Conservation (phyloP, 2,113 vertebrate genomes). For the Osmerus eperlanus region DNA sequence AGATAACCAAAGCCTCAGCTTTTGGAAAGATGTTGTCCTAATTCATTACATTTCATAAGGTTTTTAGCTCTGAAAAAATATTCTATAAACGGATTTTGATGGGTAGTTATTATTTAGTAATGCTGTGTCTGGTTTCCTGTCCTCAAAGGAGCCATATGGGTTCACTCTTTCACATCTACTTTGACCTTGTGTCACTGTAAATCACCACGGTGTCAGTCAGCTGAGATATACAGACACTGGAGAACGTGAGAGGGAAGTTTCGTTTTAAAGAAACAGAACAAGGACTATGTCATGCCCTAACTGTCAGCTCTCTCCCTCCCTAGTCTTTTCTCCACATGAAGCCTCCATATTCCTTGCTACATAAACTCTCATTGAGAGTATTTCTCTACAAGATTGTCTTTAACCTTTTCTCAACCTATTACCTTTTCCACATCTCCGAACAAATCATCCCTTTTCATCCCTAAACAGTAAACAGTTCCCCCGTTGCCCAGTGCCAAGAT, state of each 20-base stretch:
- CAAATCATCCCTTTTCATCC: not conserved
- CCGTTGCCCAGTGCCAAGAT: not conserved
- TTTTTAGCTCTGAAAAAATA: too few relatives aligned
- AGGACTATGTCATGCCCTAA: too few relatives aligned
- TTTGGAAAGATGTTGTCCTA: too few relatives aligned
- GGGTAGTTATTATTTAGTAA: too few relatives aligned
- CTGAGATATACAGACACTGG: not conserved
- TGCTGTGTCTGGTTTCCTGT: constrained; percentile 1
- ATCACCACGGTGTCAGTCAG: constrained; percentile 29
- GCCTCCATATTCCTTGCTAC: not conserved
- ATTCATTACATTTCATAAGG: too few relatives aligned
- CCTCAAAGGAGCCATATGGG: not conserved
- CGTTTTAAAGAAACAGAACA: constrained; percentile 8
- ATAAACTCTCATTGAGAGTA: not conserved
- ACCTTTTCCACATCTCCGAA: too few relatives aligned
- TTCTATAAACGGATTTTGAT: too few relatives aligned
- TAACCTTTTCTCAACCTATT: not conserved
- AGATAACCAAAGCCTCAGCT: too few relatives aligned
- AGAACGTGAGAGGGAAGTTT: not conserved
- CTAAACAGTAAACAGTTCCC: too few relatives aligned
- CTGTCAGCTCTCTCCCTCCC: not conserved
- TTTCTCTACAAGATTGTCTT: not conserved
- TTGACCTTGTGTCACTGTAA: constrained; percentile 8
- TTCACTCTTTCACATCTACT: not conserved
- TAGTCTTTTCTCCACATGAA: not conserved